phyloP scores from a whole-genome alignment of 2,888 invertebrate species.

The Lithophane ornitopus region DNA sequence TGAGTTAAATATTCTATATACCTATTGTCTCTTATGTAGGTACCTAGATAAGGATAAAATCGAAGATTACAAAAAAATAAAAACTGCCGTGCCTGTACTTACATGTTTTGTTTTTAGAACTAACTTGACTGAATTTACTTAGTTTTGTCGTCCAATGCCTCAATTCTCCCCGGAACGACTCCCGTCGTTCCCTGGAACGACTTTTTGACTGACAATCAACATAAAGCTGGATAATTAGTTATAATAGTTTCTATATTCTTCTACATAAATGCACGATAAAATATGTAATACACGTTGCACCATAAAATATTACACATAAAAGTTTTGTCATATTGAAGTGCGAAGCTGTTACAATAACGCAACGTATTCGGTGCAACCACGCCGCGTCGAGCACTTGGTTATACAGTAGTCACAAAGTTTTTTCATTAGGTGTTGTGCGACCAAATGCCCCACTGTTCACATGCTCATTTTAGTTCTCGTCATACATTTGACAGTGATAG shows the following conservation, averaged over 20 bases:
- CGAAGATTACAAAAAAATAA: too few relatives aligned
- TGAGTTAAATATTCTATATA: neutral
- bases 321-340: slow-evolving; percentile 38
- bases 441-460: slow-evolving; percentile 31
- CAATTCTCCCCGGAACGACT: too few relatives aligned
- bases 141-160: neutral
- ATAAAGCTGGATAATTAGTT: neutral
- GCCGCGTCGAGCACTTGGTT: slow-evolving; percentile 8
- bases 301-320: neutral
- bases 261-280: too few relatives aligned
- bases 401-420: slow-evolving; percentile 61
- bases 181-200: rapidly evolving
- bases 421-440: slow-evolving; percentile 65
- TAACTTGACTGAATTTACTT: neutral
- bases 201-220: neutral
- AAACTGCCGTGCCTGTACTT: neutral
- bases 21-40: too few relatives aligned
- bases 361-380: slow-evolving; percentile 19
- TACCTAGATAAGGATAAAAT: neutral
- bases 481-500: slow-evolving; percentile 9
- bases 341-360: slow-evolving; percentile 15
- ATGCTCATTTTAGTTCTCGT: slow-evolving; percentile 27
- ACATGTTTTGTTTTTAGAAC: neutral
- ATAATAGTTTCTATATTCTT: neutral
- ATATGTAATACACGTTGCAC: too few relatives aligned